Evolutionary conservation across 2,797 vertebrate species (phyloP).

Genomic region (Manis javanica): DNA sequence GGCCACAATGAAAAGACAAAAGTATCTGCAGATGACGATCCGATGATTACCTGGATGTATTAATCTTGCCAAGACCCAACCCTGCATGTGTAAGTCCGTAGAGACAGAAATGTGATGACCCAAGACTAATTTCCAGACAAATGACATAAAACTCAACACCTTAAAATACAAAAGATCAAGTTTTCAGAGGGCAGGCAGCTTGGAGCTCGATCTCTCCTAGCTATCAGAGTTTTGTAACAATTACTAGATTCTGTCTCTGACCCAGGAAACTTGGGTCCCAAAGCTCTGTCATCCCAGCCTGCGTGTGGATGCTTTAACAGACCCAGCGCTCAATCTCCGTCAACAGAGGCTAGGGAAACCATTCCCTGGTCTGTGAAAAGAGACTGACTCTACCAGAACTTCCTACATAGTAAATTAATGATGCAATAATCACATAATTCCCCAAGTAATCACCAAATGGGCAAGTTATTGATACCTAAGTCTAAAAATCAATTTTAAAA

Average conservation of each 20-base stretch:
- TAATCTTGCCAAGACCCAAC: background rate
- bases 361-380: background rate
- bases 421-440: background rate
- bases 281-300: background rate
- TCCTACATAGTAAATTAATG: background rate
- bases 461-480: background rate
- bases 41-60: background rate
- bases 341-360: background rate
- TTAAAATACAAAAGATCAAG: background rate
- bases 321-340: background rate
- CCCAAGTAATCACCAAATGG: background rate
- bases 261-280: background rate
- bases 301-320: background rate
- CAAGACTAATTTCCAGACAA: conserved; percentile 13
- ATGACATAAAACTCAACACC: background rate
- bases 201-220: background rate
- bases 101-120: background rate
- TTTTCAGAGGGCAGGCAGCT: background rate
- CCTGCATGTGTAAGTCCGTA: background rate
- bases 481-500: background rate
- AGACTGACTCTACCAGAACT: background rate
- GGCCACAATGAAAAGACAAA: background rate
- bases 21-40: background rate
- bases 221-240: background rate
- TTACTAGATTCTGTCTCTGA: background rate